These are phyloP conservation scores for Campodea augens DNA, from an alignment of 1,140 invertebrate species.

Conservation along the genomic window DNA sequence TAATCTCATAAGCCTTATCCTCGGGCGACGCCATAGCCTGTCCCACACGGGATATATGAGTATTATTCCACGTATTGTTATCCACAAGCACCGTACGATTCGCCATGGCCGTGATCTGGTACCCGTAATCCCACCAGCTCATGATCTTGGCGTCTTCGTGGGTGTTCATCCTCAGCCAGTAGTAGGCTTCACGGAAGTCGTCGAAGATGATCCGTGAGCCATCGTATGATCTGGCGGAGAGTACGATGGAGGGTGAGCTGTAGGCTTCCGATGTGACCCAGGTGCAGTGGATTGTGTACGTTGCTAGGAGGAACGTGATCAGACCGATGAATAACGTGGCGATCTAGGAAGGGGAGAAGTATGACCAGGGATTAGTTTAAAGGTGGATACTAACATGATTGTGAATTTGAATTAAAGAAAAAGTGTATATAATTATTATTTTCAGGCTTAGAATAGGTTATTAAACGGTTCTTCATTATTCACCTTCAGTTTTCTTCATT, in stretches of 20 bases:
- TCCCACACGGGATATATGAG: slow-evolving; percentile 89
- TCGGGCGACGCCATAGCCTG: slow-evolving; percentile 95
- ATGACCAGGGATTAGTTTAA: no score
- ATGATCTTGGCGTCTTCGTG: slow-evolving; percentile 88
- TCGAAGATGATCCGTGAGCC: slow-evolving; percentile 92
- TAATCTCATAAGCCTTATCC: slow-evolving; percentile 92
- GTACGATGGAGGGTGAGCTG: slow-evolving; percentile 89
- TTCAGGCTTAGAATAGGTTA: no score
- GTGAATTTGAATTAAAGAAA: no score
- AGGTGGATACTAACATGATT: no score
- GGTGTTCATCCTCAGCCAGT: slow-evolving; percentile 95
- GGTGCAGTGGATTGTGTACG: slow-evolving; percentile 92
- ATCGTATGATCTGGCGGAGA: slow-evolving; percentile 85
- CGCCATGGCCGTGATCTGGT: slow-evolving; percentile 98
- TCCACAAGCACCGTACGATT: slow-evolving; percentile 97
- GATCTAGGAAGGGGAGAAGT: slow-evolving; percentile 48
- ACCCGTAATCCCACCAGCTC: slow-evolving; percentile 99
- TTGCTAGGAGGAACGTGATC: slow-evolving; percentile 66
- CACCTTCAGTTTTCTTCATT: no score
- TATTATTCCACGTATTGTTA: slow-evolving; percentile 99
- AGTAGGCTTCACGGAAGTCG: slow-evolving; percentile 95
- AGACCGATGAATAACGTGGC: slow-evolving; percentile 67
- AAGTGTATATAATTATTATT: no score
- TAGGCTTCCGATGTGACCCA: slow-evolving; percentile 99
- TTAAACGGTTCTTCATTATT: no score